Percentiles rank a stretch among this genome's conserved stretches.
Evolutionary conservation across 2,113 vertebrate genomes (phyloP).

Genomic region (Dicerorhinus sumatrensis): DNA sequence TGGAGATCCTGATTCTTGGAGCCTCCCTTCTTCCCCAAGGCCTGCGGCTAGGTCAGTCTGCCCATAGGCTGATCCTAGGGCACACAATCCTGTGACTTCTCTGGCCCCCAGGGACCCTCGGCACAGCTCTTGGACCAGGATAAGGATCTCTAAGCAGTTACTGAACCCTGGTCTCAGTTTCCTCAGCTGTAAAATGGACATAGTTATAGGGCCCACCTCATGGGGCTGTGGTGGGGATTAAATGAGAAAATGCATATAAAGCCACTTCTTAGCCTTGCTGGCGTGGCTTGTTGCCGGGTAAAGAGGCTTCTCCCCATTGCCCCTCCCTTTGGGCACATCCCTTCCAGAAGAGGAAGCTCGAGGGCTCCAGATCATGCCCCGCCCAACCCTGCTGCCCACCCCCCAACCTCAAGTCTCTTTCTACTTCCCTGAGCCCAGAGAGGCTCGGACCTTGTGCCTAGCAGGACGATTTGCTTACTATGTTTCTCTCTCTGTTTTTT

Average conservation of each 20-base stretch:
- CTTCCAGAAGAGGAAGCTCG: neutral
- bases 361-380: neutral
- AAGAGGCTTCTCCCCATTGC: neutral
- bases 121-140: neutral
- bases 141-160: neutral
- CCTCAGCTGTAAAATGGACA: neutral
- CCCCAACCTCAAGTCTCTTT: neutral
- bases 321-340: neutral
- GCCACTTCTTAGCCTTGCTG: neutral
- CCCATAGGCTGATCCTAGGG: neutral
- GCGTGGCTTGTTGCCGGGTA: neutral
- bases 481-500: neutral
- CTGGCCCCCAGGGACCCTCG: neutral
- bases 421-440: neutral
- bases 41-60: neutral
- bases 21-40: neutral
- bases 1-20: neutral
- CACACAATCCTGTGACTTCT: neutral
- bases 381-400: neutral
- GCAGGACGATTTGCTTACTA: neutral
- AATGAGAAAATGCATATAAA: neutral
- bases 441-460: neutral
- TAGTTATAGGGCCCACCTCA: neutral
- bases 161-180: neutral
- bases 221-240: neutral